phyloP scores from a whole-genome alignment of 2,797 vertebrate species.

The Streptopelia turtur region DNA sequence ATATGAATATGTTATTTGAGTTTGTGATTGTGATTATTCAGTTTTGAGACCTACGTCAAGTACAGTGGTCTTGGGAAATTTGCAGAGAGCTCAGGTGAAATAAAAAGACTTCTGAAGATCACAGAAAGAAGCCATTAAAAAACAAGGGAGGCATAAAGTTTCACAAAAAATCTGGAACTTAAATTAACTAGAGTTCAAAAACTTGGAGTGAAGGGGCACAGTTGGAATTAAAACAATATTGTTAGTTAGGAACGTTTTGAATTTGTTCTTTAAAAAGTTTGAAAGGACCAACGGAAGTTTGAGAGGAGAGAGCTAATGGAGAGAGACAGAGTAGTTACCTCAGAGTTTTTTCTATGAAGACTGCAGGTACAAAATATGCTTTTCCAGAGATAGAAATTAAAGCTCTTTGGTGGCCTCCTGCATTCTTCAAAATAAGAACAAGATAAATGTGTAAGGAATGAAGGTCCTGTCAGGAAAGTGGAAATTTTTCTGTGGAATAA shows the following conservation, averaged over 20 bases:
- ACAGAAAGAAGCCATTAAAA: background rate
- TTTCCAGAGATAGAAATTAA: background rate
- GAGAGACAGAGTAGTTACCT: accelerated
- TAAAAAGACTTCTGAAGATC: background rate
- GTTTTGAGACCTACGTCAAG: background rate
- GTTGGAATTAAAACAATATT: background rate
- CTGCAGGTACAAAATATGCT: background rate
- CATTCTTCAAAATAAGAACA: background rate
- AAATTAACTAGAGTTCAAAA: background rate
- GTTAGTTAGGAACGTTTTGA: background rate
- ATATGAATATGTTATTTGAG: background rate
- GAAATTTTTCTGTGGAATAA: background rate
- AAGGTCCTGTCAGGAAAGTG: background rate
- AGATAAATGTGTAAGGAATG: background rate
- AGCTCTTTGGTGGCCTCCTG: background rate
- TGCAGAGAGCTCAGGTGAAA: background rate
- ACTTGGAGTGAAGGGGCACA: background rate
- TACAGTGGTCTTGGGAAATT: background rate
- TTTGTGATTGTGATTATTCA: background rate
- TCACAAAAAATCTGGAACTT: background rate
- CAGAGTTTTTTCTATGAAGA: background rate
- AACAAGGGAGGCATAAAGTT: background rate
- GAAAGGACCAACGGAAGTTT: background rate
- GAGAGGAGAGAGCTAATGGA: background rate
- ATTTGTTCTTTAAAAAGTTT: background rate